phyloP scores from a whole-genome alignment of 2,888 invertebrate genomes.

The Zootermopsis nevadensis region DNA sequence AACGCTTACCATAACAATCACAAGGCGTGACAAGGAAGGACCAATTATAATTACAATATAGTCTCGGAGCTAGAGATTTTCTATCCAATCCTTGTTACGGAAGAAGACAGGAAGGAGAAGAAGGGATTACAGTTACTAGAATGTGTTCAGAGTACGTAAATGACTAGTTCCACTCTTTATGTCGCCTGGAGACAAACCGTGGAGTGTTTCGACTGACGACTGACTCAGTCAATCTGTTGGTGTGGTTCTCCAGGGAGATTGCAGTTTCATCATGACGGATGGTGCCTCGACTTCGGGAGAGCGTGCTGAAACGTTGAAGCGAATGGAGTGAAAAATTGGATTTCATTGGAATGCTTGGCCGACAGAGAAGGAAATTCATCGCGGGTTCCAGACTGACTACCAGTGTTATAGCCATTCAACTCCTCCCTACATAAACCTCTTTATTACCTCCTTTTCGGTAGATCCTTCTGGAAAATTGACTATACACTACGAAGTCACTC shows the following conservation, averaged over 20 bases:
- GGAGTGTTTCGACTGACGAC: no score
- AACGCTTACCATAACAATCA: no score
- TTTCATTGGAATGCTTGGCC: conserved; percentile 43
- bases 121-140: no score
- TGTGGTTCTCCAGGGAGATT: not conserved
- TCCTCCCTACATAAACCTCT: conserved; percentile 23
- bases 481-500: conserved; percentile 11
- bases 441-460: conserved; percentile 32
- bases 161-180: no score
- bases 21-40: no score
- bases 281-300: conserved; percentile 17
- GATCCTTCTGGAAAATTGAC: not conserved
- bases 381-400: not conserved
- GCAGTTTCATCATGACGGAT: conserved; percentile 34
- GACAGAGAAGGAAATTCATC: conserved; percentile 8
- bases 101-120: no score
- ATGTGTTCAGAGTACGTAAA: no score
- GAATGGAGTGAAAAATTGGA: conserved; percentile 50
- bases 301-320: conserved; percentile 49
- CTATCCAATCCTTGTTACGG: no score
- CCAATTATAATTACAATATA: no score
- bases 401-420: conserved; percentile 15
- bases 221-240: no score
- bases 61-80: no score
- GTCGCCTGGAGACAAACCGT: no score